Evolutionary conservation across 2,113 vertebrate species (phyloP).

Genomic region (Oncorhynchus mykiss): DNA sequence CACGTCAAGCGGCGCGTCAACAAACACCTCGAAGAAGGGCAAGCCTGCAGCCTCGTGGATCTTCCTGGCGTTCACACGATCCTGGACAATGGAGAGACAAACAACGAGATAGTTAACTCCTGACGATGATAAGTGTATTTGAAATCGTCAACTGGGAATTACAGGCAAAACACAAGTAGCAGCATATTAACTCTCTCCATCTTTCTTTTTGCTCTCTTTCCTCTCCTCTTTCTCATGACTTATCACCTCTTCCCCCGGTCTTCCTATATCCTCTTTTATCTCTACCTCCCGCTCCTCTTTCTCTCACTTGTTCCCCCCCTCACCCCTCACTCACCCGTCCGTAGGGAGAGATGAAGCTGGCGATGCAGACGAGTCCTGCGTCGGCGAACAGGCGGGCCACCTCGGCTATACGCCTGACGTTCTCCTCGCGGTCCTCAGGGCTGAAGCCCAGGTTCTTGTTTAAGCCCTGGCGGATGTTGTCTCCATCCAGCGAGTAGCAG

Average conservation of each 20-base stretch:
- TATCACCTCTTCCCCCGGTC: no score
- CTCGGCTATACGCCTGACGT: constrained; percentile 94
- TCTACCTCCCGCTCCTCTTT: no score
- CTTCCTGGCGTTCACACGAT: constrained; percentile 91
- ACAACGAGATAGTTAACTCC: no score
- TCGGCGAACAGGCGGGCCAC: constrained; percentile 97
- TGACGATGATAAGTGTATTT: no score
- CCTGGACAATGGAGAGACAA: constrained; percentile 65
- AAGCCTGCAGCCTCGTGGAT: constrained; percentile 92
- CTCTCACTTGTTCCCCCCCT: neutral
- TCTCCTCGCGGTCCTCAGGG: constrained; percentile 95
- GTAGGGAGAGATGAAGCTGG: constrained; percentile 97
- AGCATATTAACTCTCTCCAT: no score
- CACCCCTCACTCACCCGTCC: constrained; percentile 76
- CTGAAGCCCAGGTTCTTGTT: constrained; percentile 97
- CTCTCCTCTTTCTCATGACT: no score
- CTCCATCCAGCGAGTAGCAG: constrained; percentile 94
- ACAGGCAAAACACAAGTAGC: no score
- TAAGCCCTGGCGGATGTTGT: constrained; percentile 96
- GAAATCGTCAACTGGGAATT: no score
- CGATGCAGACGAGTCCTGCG: constrained; percentile 93
- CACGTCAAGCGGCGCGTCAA: constrained; percentile 93
- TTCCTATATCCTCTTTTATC: no score
- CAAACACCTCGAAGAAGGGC: constrained; percentile 98
- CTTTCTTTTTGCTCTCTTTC: no score